Percentiles rank a stretch among this genome's conserved stretches.
These are phyloP conservation scores for Eptatretus atami DNA, from an alignment of 2,797 vertebrate species.

Conservation along the genomic window DNA sequence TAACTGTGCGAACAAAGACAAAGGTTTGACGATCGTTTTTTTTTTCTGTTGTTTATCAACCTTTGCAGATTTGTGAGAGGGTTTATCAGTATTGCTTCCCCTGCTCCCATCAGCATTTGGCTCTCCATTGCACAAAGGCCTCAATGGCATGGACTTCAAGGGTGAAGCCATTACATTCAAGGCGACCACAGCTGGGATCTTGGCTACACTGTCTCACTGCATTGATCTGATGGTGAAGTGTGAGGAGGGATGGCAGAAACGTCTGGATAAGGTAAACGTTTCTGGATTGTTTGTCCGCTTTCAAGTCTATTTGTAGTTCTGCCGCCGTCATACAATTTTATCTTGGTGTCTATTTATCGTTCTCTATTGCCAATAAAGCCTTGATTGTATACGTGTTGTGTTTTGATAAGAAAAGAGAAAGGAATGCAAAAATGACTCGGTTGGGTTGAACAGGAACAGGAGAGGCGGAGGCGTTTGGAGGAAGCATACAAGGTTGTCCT, in stretches of 20 bases:
- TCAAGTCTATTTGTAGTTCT: background rate
- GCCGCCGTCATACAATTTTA: background rate
- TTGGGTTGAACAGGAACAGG: conserved; percentile 25
- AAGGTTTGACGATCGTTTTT: too few species aligned
- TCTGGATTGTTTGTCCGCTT: background rate
- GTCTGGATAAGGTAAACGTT: conserved; percentile 5
- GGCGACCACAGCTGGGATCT: conserved; percentile 4
- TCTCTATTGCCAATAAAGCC: background rate
- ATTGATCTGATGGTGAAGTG: conserved; percentile 3
- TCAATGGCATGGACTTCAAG: conserved; percentile 3
- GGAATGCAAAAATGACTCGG: too few species aligned
- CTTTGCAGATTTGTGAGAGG: too few species aligned
- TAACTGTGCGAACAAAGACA: too few species aligned
- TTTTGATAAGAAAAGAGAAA: too few species aligned
- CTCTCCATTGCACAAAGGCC: background rate
- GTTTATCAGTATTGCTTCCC: too few species aligned
- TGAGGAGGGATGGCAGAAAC: conserved; percentile 5
- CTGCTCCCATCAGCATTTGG: background rate
- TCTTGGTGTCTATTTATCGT: background rate
- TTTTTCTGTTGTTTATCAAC: too few species aligned
- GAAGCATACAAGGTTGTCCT: conserved; percentile 41
- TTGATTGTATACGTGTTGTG: too few species aligned
- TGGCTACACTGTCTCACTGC: conserved; percentile 1
- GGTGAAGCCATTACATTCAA: conserved; percentile 2
- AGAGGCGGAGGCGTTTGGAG: conserved; percentile 40